phyloP scores from a whole-genome alignment of 2,113 vertebrate genomes.

The Daboia siamensis region DNA sequence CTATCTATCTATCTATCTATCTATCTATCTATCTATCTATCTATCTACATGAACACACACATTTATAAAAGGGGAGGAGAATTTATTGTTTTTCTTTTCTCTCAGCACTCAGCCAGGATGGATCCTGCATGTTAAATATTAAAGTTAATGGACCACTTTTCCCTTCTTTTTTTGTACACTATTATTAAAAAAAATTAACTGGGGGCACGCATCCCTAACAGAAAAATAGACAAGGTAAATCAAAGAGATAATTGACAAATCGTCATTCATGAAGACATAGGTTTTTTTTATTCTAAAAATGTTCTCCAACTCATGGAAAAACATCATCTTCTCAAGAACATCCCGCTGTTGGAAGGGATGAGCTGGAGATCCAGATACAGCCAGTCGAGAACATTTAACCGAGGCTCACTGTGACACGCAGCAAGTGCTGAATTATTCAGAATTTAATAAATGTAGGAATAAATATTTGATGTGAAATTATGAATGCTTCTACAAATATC shows the following conservation, averaged over 20 bases:
- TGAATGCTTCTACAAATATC: conserved; percentile 69
- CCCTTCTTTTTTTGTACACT: too few relatives aligned
- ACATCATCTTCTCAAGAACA: too few relatives aligned
- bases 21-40: too few relatives aligned
- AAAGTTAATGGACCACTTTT: too few relatives aligned
- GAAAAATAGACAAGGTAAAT: not conserved
- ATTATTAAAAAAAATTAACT: not conserved
- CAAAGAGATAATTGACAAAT: too few relatives aligned
- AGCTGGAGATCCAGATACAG: conserved; percentile 64
- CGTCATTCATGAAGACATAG: not conserved
- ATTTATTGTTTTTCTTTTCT: too few relatives aligned
- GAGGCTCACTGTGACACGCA: conserved; percentile 54
- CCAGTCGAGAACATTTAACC: conserved; percentile 54
- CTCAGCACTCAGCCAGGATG: too few relatives aligned
- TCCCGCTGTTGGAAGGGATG: conserved; percentile 54
- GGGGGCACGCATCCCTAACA: not conserved
- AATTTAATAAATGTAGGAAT: conserved; percentile 78
- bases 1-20: too few relatives aligned
- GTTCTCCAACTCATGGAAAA: not conserved
- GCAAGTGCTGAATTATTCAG: conserved; percentile 75
- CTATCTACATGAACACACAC: too few relatives aligned
- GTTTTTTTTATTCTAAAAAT: not conserved
- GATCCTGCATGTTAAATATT: too few relatives aligned
- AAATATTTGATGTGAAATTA: conserved; percentile 82
- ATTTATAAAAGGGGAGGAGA: too few relatives aligned